Evolutionary conservation across 2,113 vertebrate genomes (phyloP).

Genomic region (Herpailurus yagouaroundi): DNA sequence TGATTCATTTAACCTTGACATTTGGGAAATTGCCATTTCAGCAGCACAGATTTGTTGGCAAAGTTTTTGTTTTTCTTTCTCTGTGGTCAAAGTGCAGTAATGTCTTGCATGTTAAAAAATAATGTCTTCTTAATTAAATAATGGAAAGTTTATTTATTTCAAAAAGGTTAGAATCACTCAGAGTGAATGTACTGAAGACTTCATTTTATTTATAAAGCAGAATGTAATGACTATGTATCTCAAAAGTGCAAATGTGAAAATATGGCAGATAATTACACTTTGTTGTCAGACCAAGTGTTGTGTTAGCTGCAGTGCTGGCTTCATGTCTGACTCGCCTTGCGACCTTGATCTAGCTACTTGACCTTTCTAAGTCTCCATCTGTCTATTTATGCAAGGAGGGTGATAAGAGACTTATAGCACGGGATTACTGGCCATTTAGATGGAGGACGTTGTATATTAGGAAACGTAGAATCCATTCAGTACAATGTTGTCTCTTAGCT

Average conservation of each 20-base stretch:
- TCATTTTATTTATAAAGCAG: background rate
- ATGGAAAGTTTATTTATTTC: background rate
- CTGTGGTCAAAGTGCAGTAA: background rate
- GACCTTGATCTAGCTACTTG: background rate
- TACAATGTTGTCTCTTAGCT: background rate
- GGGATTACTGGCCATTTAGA: background rate
- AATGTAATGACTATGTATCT: background rate
- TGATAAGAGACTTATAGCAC: background rate
- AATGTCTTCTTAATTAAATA: background rate
- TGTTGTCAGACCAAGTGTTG: background rate
- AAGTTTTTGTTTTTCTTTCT: background rate
- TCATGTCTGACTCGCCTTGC: background rate
- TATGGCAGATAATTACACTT: background rate
- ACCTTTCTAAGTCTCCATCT: background rate
- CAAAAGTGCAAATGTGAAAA: background rate
- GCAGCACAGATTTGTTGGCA: background rate
- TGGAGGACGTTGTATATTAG: background rate
- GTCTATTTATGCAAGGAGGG: background rate
- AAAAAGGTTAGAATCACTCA: background rate
- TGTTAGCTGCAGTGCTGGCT: background rate
- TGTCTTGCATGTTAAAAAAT: background rate
- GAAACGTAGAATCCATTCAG: background rate
- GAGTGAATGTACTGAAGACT: background rate
- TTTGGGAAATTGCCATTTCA: background rate
- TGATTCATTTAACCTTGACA: background rate